These are phyloP conservation scores for Tetropium fuscum DNA, from an alignment of 2,888 invertebrate genomes.

Conservation along the genomic window DNA sequence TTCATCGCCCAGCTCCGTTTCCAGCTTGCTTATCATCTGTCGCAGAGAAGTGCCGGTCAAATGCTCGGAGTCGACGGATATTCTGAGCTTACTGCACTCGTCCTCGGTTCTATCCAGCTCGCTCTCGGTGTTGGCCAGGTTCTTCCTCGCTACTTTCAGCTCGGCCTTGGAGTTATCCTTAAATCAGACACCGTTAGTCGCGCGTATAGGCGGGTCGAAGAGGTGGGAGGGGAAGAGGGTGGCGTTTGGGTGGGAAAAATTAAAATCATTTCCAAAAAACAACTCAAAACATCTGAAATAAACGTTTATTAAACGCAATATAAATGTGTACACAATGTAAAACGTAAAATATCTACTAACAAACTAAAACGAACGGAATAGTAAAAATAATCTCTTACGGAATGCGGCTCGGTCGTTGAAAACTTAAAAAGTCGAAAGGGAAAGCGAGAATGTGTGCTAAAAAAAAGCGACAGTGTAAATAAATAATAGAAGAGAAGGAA, in stretches of 20 bases:
- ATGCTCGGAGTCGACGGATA: conserved; percentile 70
- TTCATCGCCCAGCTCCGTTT: conserved; percentile 68
- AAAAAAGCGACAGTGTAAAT: conserved; percentile 51
- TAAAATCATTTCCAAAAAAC: conserved; percentile 57
- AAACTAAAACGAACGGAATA: conserved; percentile 10
- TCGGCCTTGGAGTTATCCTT: conserved; percentile 60
- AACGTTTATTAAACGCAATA: conserved; percentile 46
- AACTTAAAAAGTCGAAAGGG: conserved; percentile 11
- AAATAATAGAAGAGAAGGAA: conserved; percentile 38
- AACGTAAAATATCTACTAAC: conserved; percentile 21
- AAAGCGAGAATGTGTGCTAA: conserved; percentile 33
- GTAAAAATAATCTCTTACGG: conserved; percentile 14
- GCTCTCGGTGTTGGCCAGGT: conserved; percentile 63
- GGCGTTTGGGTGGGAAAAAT: conserved; percentile 55
- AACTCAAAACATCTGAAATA: conserved; percentile 43
- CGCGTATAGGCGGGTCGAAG: background rate
- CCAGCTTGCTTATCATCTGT: conserved; percentile 68
- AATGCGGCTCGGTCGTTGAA: conserved; percentile 47
- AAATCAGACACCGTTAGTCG: conserved; percentile 28
- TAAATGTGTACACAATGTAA: conserved; percentile 34
- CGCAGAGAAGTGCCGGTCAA: conserved; percentile 67
- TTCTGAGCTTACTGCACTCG: conserved; percentile 67
- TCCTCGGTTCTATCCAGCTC: conserved; percentile 68
- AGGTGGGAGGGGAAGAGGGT: background rate
- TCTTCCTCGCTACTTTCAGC: conserved; percentile 62